These are phyloP conservation scores for Coptotermes formosanus DNA, from an alignment of 1,140 invertebrate genomes.

Conservation along the genomic window DNA sequence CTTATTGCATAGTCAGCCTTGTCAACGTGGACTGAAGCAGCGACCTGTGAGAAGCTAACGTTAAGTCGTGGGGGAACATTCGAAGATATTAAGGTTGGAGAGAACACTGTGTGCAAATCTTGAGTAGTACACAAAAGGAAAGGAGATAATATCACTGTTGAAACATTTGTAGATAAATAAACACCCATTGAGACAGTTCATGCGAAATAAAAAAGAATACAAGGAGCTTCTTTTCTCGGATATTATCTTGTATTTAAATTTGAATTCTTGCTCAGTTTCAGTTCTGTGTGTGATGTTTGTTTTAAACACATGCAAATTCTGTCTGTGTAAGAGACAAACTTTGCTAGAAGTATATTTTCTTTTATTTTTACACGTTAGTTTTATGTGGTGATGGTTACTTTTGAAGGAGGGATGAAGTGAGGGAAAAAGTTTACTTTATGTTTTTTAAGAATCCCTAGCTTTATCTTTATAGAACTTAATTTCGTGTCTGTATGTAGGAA, in stretches of 20 bases:
- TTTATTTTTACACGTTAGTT: conserved; percentile 1
- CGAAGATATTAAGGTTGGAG: too few species aligned
- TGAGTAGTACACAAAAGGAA: neutral
- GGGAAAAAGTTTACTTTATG: neutral
- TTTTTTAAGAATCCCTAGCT: neutral
- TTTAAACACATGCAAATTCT: conserved; percentile 4
- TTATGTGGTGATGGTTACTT: neutral
- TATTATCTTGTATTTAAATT: conserved; percentile 5
- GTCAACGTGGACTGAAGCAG: too few species aligned
- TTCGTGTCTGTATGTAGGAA: neutral
- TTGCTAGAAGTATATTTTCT: neutral
- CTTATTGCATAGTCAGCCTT: too few species aligned
- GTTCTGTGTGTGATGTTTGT: neutral
- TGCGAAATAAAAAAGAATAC: neutral
- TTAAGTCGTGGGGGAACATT: too few species aligned
- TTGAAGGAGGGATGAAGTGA: neutral
- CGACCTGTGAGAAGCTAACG: too few species aligned
- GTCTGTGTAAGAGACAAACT: neutral
- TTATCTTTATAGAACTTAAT: neutral
- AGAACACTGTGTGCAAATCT: neutral
- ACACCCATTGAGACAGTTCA: neutral
- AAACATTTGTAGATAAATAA: neutral
- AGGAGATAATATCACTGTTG: neutral
- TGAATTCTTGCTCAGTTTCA: neutral
- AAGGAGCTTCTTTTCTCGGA: neutral